Evolutionary conservation across 1,140 invertebrate genomes (phyloP).

Genomic region (Himalopsyche phryganea): DNA sequence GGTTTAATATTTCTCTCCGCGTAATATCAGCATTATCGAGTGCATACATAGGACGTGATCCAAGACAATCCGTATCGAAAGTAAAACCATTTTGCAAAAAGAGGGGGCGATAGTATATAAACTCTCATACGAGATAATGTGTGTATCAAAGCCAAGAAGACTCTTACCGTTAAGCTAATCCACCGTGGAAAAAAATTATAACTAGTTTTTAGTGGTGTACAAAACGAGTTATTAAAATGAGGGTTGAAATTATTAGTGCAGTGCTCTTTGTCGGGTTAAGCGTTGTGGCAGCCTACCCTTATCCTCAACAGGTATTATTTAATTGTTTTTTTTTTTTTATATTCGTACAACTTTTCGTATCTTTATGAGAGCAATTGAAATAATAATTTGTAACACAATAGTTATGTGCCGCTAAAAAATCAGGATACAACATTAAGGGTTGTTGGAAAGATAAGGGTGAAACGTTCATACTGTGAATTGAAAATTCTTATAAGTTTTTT

Average conservation of each 20-base stretch:
- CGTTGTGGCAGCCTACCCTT: constrained; percentile 14
- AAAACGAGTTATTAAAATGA: constrained; percentile 17
- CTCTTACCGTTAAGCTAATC: constrained; percentile 1
- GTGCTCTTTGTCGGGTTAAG: constrained; percentile 13
- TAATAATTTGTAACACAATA: no score
- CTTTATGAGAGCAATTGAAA: no score
- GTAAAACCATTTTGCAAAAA: constrained; percentile 20
- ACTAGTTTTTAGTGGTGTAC: background rate
- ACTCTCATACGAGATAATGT: constrained; percentile 16
- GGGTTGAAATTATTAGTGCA: constrained; percentile 16
- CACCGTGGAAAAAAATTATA: background rate
- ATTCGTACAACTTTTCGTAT: no score
- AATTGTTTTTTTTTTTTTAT: no score
- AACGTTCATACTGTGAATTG: no score
- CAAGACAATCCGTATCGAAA: constrained; percentile 17
- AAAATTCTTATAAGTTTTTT: no score
- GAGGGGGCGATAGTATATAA: constrained; percentile 26
- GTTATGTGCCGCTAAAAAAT: no score
- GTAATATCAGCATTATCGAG: background rate
- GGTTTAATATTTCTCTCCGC: constrained; percentile 1
- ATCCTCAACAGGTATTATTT: constrained; percentile 33
- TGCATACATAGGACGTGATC: background rate
- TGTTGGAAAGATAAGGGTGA: no score
- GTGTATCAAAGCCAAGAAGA: constrained; percentile 16
- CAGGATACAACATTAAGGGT: no score